A percentile compares a stretch with the other conserved stretches of the same genome.
Evolutionary conservation across 1,140 invertebrate species (phyloP).

Genomic region (Trichoplusia ni): DNA sequence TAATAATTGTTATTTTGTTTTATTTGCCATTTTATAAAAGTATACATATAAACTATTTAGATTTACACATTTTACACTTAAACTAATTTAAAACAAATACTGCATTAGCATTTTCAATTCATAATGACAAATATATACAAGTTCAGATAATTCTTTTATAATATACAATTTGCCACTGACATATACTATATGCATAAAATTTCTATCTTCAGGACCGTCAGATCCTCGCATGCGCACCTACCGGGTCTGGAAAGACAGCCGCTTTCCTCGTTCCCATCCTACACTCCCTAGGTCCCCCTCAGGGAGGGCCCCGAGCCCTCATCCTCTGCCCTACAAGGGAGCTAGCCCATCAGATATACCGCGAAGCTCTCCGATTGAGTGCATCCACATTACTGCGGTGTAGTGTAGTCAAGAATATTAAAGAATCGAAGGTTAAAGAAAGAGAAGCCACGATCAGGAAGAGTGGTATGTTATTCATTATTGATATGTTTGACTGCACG

Average conservation of each 20-base stretch:
- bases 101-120: no score
- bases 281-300: conserved; percentile 84
- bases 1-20: neutral
- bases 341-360: conserved; percentile 94
- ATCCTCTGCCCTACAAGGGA: conserved; percentile 96
- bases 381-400: conserved; percentile 86
- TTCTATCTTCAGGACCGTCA: conserved; percentile 85
- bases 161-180: no score
- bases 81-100: no score
- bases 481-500: no score
- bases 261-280: conserved; percentile 93
- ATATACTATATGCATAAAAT: neutral
- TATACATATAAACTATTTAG: no score
- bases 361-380: conserved; percentile 90
- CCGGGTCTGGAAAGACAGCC: conserved; percentile 93
- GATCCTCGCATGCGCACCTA: conserved; percentile 96
- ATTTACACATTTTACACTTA: no score
- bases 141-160: no score
- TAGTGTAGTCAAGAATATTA: conserved; percentile 72
- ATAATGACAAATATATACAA: no score
- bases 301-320: conserved; percentile 90
- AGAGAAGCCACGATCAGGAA: conserved; percentile 68
- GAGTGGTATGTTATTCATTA: conserved; percentile 58
- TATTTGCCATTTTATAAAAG: no score
- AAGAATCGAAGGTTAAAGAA: conserved; percentile 78